Base-by-base conservation (phyloP, 2,797 vertebrate species). In the Rhynchotus rufescens region DNA sequence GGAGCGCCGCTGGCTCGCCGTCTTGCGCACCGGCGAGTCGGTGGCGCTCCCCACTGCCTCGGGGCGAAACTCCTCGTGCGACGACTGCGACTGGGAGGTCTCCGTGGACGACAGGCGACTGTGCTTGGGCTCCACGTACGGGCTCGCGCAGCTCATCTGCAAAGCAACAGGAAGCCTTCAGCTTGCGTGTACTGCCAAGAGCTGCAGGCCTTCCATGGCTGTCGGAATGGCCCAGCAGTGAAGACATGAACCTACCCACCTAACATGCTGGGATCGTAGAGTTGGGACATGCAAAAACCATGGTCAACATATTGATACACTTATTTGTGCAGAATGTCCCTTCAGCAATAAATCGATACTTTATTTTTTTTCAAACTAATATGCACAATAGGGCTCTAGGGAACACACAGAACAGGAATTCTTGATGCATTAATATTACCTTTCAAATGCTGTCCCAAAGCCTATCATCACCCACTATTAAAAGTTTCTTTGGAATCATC, bases 61-160 rank as follows among this genome's bases (percentile, higher is more conserved):
- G 2, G 98, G 98, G 5, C 99, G 99, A 91, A 99, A 99, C 96
- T 99, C 99, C 94, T 99, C 99, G 38, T 99, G 99, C 6, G 99
- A 99, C 0, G 99, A 99, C 74, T 99, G 99, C 1, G 99, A 99
- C 61, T 99, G 99, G 6, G 99, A 99, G 15, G 99, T 99, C 98
- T 99, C 99, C 1, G 99, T 99, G 93, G 99, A 99, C 2, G 99
- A 99, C 49, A 99, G 98, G 9, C 99, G 98, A 91, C 98, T 98
- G 91, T 99, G 99, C 74, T 99, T 99, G 59, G 99, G 98, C 94
- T 99, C 99, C 95, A 99, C 96, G 12, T 98, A 99, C 49, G 99
- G 98, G 86, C 98, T 99, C 6, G 98, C 93, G 47, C 98, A 98
- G 79, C 99, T 99, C 98, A 99, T 99, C 98, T 99, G 94, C 71